Conservation (phyloP, 2,888 invertebrate species). For the Sisyra terminalis region DNA sequence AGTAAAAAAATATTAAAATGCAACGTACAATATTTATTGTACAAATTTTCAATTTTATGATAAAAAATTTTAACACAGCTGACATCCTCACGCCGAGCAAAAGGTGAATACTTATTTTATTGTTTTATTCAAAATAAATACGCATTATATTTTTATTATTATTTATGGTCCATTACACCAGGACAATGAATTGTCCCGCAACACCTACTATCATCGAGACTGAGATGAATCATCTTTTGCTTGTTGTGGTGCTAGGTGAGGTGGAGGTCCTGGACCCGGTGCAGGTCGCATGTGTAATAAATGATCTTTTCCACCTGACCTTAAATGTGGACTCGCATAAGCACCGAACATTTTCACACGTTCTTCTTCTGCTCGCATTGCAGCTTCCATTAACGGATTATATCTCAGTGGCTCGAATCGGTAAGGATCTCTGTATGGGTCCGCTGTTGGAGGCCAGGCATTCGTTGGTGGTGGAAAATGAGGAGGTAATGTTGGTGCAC, state of each 20-base stretch:
- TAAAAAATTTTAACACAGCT: too few relatives aligned
- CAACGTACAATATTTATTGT: too few relatives aligned
- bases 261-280: constrained; percentile 29
- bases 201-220: constrained; percentile 31
- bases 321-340: constrained; percentile 43
- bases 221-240: constrained; percentile 38
- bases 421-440: constrained; percentile 53
- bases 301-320: constrained; percentile 32
- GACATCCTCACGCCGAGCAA: too few relatives aligned
- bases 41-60: too few relatives aligned
- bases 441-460: constrained; percentile 38
- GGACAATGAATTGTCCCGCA: neutral
- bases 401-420: constrained; percentile 55
- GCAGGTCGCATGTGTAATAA: constrained; percentile 36
- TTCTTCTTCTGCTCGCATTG: constrained; percentile 61
- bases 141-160: neutral
- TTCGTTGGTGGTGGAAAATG: constrained; percentile 26
- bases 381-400: constrained; percentile 64
- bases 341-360: constrained; percentile 59
- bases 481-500: constrained; percentile 25
- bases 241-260: constrained; percentile 23
- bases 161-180: constrained; percentile 2
- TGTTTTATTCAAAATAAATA: too few relatives aligned
- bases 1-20: too few relatives aligned
- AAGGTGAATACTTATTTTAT: too few relatives aligned